Conservation (phyloP, 2,888 invertebrate genomes). For the Isoperla grammatica region DNA sequence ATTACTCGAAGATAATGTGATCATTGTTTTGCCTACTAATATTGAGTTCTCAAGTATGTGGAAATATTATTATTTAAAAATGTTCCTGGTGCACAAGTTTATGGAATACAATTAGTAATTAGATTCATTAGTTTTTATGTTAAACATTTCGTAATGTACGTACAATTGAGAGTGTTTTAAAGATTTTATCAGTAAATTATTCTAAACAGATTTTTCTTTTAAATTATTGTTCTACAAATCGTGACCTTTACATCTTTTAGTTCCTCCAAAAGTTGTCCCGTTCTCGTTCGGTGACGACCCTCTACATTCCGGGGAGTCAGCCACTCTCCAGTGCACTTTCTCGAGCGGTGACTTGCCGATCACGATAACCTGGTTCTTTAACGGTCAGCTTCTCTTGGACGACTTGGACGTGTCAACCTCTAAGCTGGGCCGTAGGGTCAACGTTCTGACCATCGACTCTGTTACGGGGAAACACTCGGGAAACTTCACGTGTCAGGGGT, state of each 20-base stretch:
- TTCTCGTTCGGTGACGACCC: constrained; percentile 55
- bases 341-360: constrained; percentile 65
- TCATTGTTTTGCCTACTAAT: background rate
- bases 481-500: constrained; percentile 60
- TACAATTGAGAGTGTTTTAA: too few relatives aligned
- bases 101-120: too few relatives aligned
- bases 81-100: too few relatives aligned
- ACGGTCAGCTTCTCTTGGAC: constrained; percentile 44
- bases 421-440: constrained; percentile 54
- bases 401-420: constrained; percentile 42
- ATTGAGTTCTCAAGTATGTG: background rate
- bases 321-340: constrained; percentile 49
- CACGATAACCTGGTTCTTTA: constrained; percentile 64
- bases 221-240: background rate
- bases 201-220: too few relatives aligned
- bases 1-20: constrained; percentile 32
- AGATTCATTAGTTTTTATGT: too few relatives aligned
- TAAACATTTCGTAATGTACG: too few relatives aligned
- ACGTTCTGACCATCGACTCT: constrained; percentile 61
- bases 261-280: constrained; percentile 50
- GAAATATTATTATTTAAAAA: too few relatives aligned
- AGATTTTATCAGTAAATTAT: background rate
- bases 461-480: constrained; percentile 61
- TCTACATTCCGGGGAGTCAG: constrained; percentile 51
- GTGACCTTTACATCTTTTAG: constrained; percentile 36